Percentiles rank a stretch among this genome's conserved stretches.
Evolutionary conservation across 2,797 vertebrate genomes (phyloP).

Genomic region (Crossoptilon crossoptilon): DNA sequence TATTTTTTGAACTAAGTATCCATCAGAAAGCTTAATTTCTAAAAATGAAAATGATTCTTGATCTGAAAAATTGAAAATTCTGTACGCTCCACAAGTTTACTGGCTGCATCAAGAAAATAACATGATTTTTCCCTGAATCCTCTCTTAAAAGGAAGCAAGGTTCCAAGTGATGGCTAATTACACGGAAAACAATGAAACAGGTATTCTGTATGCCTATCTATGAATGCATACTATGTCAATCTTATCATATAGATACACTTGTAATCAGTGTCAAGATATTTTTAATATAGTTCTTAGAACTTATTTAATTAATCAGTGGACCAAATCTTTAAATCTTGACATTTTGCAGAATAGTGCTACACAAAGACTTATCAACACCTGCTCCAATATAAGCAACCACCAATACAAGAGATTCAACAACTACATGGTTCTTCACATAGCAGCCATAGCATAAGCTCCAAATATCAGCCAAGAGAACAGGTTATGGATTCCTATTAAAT

Average conservation of each 20-base stretch:
- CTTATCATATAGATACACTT: background rate
- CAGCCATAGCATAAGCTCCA: background rate
- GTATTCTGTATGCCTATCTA: background rate
- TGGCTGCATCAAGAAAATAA: background rate
- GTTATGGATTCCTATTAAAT: slow-evolving; percentile 30
- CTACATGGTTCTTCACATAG: background rate
- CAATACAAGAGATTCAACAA: background rate
- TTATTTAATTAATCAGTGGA: background rate
- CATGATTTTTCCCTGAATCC: background rate
- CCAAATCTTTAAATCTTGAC: background rate
- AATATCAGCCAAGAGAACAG: background rate
- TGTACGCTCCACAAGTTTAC: background rate
- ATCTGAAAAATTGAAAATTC: background rate
- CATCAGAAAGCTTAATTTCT: background rate
- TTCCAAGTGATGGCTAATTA: background rate
- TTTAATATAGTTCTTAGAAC: background rate
- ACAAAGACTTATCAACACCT: background rate
- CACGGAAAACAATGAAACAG: background rate
- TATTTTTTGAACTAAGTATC: background rate
- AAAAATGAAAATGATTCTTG: background rate
- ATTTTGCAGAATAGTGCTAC: background rate
- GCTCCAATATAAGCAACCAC: background rate
- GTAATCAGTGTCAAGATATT: background rate
- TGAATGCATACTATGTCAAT: background rate
- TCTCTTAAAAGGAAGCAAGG: background rate